phyloP scores from a whole-genome alignment of 2,888 invertebrate genomes.

The Drosophila mayaguana region DNA sequence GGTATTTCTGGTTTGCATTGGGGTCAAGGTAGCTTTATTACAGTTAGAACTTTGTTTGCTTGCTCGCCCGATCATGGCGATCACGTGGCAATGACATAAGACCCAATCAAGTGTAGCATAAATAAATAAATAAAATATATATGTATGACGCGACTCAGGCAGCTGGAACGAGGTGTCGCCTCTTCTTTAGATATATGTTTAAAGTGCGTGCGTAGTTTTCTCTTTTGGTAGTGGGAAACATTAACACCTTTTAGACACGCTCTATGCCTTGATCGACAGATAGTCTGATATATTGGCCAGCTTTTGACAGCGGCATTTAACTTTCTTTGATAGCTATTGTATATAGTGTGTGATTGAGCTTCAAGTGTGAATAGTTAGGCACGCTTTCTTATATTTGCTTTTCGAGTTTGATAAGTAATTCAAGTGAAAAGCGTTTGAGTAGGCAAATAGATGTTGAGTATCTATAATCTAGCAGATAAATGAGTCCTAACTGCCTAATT shows the following conservation, averaged over 20 bases:
- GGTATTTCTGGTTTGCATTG: slow-evolving; percentile 25
- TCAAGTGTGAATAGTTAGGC: not conserved
- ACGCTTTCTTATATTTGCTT: not conserved
- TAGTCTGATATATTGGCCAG: not conserved
- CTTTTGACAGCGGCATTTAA: slow-evolving; percentile 2
- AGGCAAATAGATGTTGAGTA: not conserved
- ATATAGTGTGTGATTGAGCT: not conserved
- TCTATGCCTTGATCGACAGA: not conserved
- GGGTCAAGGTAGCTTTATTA: slow-evolving; percentile 68
- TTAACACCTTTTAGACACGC: slow-evolving; percentile 32
- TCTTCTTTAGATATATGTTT: slow-evolving; percentile 1
- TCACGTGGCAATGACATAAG: slow-evolving; percentile 66
- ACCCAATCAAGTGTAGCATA: slow-evolving; percentile 34
- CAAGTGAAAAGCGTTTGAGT: no score
- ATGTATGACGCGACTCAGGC: slow-evolving; percentile 56
- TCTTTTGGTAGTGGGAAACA: slow-evolving; percentile 27
- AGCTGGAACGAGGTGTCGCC: slow-evolving; percentile 3
- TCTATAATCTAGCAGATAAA: not conserved
- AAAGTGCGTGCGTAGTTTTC: slow-evolving; percentile 37
- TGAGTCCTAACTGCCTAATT: no score
- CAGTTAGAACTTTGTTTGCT: slow-evolving; percentile 72
- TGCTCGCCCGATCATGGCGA: slow-evolving; percentile 46
- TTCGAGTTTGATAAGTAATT: not conserved
- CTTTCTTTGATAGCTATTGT: not conserved
- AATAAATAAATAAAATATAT: slow-evolving; percentile 17